Evolutionary conservation across 2,113 vertebrate genomes (phyloP), one percentile per base, ranked within the genome.

Genomic region (Catharus fuscescens): DNA sequence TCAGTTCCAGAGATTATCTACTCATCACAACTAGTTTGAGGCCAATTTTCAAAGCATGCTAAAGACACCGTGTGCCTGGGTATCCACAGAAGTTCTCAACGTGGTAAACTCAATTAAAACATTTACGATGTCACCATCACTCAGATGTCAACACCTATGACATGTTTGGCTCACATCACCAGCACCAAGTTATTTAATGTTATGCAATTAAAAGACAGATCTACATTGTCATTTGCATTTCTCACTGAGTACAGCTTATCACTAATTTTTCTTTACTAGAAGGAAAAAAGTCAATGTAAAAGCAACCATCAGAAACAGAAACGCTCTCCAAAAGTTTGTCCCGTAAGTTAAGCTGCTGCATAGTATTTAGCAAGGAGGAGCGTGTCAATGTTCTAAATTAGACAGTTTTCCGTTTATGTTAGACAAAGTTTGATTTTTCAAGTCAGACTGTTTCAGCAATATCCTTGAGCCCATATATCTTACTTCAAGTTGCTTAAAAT

Each of bases 331-430:
- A 3, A 78, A 42, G 28, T 14, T 25, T 50, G 42, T 2, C 29
- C n/a, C 0, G 0, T 19, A 50, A 80, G 34, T 64, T 32, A 73
- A 62, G 26, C 1, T 73, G 44, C 29, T 64, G 8, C 47, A 40
- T 7, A 9, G 23, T 53, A 50, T 74, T 88, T 20, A 47, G 32
- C 52, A 86, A 71, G n/a, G 14, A 78, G 4, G 10, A 59, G 2
- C 1, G 1, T 12, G 5, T 8, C 1, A 0, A 24, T 40, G 13
- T 32, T 81, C 53, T 60, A 38, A 67, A 67, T 0, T 9, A 10
- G 20, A 57, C 0, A 23, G 28, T 52, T 80, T 59, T 72, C 17
- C 45, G 19, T 47, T 21, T 15, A 10, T 12, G 25, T 12, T 14
- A 36, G 9, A 71, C 15, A n/a, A 83, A 89, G 23, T 45, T 62